Conservation (phyloP, 2,888 invertebrate species). For the Eudemis profundana region DNA sequence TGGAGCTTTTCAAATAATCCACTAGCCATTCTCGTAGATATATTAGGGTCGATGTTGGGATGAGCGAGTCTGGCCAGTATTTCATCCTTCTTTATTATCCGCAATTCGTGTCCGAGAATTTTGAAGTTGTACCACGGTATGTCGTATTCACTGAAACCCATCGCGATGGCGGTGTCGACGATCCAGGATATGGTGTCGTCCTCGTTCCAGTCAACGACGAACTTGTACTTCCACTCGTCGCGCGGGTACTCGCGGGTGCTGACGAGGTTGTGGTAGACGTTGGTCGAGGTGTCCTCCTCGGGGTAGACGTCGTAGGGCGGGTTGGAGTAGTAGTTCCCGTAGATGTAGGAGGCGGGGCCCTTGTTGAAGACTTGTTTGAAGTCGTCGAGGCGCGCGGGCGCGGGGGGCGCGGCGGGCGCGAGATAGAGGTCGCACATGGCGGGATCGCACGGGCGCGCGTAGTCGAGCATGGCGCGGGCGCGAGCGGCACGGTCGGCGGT, state of each 20-base stretch:
- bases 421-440: conserved; percentile 78
- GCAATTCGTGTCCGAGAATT: conserved; percentile 69
- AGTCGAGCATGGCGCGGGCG: conserved; percentile 75
- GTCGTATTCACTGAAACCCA: conserved; percentile 73
- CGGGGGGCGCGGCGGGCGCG: conserved; percentile 65
- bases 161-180: conserved; percentile 67
- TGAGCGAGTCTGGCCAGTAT: conserved; percentile 69
- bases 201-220: conserved; percentile 82
- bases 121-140: conserved; percentile 77
- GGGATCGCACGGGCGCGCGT: conserved; percentile 78
- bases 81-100: conserved; percentile 71
- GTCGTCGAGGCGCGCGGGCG: conserved; percentile 78
- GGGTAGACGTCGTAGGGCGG: conserved; percentile 69
- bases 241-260: conserved; percentile 68
- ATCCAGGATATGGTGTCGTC: conserved; percentile 86
- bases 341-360: conserved; percentile 70
- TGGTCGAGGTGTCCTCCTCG: conserved; percentile 70
- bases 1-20: conserved; percentile 73
- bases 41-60: conserved; percentile 63
- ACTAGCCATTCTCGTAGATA: conserved; percentile 68
- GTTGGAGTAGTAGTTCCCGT: conserved; percentile 73
- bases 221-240: conserved; percentile 83
- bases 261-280: conserved; percentile 76
- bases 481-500: conserved; percentile 63
- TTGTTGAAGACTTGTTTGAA: conserved; percentile 78